phyloP scores from a whole-genome alignment of 1,140 invertebrate genomes.

The Gerris buenoi region DNA sequence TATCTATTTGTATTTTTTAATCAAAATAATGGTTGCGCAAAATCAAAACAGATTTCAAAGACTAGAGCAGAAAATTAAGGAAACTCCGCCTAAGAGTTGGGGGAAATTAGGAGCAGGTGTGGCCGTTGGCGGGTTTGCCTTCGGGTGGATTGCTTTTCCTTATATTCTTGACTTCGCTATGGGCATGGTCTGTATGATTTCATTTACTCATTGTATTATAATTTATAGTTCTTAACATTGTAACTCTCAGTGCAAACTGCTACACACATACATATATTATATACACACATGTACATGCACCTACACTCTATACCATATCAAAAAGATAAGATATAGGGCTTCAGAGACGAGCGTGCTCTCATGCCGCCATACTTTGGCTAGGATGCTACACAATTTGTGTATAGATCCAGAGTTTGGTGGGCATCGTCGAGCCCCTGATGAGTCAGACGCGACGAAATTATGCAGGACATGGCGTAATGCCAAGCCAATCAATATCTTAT shows the following conservation, averaged over 20 bases:
- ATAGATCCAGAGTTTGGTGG: too few species aligned
- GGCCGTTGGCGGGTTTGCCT: constrained; percentile 14
- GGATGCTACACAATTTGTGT: too few species aligned
- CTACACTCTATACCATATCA: too few species aligned
- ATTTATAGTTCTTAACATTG: background rate
- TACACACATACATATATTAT: background rate
- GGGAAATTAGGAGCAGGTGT: constrained; percentile 15
- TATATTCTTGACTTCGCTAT: constrained; percentile 16
- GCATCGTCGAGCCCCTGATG: too few species aligned
- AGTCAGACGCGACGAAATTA: too few species aligned
- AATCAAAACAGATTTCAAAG: background rate
- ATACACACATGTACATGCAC: background rate
- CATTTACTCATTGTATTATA: background rate
- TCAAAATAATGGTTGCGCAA: background rate
- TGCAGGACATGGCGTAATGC: too few species aligned
- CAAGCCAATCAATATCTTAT: too few species aligned
- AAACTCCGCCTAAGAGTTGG: constrained; percentile 13
- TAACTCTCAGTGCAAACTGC: background rate
- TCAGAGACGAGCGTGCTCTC: too few species aligned
- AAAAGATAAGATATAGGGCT: too few species aligned
- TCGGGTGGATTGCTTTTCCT: constrained; percentile 18
- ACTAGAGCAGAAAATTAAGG: background rate
- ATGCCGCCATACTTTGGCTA: too few species aligned
- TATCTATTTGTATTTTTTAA: too few species aligned
- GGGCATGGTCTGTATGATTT: constrained; percentile 3